These are phyloP conservation scores for Penelope pileata DNA, from an alignment of 2,113 vertebrate genomes.

Conservation along the genomic window DNA sequence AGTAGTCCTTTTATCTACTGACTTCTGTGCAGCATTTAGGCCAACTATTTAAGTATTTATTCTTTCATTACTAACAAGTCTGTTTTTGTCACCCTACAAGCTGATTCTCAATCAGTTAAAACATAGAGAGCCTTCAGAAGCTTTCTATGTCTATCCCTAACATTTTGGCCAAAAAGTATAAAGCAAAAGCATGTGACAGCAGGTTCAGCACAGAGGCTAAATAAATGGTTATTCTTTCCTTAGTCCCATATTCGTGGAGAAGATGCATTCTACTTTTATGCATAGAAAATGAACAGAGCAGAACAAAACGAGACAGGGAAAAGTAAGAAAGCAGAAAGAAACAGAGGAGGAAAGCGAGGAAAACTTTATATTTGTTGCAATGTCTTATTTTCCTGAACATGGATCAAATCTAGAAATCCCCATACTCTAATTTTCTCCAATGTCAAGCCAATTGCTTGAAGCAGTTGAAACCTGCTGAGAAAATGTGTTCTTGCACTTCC, in stretches of 20 bases:
- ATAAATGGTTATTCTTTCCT: background rate
- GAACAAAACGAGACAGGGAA: background rate
- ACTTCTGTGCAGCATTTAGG: slow-evolving; percentile 3
- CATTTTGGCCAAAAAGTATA: background rate
- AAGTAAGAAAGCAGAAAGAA: background rate
- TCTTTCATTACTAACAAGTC: background rate
- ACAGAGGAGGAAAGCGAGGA: background rate
- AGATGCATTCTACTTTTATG: background rate
- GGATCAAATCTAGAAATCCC: background rate
- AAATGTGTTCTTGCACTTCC: background rate
- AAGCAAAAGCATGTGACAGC: background rate
- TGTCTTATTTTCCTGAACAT: background rate
- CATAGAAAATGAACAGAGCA: background rate
- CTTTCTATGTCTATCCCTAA: background rate
- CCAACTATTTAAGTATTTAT: background rate
- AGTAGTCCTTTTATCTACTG: background rate
- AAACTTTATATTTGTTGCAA: background rate
- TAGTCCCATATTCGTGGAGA: background rate
- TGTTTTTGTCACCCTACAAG: background rate
- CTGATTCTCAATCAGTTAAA: background rate
- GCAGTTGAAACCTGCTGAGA: background rate
- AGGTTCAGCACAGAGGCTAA: background rate
- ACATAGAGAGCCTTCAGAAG: background rate
- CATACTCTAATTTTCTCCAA: background rate
- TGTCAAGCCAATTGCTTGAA: background rate